Conservation (phyloP, 1,140 invertebrate species). For the Leptestheria dahalacensis region DNA sequence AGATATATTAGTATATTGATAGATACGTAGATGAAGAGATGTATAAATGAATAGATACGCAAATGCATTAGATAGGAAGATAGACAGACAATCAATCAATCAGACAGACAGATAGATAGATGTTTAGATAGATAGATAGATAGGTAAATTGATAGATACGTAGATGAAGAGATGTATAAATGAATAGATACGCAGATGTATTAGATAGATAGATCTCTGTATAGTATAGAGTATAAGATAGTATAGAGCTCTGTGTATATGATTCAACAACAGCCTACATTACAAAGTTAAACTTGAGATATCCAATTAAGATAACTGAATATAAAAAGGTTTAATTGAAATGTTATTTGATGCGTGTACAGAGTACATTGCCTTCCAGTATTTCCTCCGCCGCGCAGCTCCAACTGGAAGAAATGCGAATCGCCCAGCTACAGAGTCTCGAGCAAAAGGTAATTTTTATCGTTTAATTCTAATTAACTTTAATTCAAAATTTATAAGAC, state of each 20-base stretch:
- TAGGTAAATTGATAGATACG: too few relatives aligned
- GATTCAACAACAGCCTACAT: neutral
- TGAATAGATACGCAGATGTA: too few relatives aligned
- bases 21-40: too few relatives aligned
- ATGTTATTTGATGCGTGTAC: neutral
- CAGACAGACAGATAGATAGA: too few relatives aligned
- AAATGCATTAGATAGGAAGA: too few relatives aligned
- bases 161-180: too few relatives aligned
- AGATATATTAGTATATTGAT: too few relatives aligned
- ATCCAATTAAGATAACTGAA: neutral
- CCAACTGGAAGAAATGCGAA: slow-evolving; percentile 34
- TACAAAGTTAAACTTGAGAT: neutral
- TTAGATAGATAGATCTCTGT: too few relatives aligned
- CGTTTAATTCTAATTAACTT: neutral
- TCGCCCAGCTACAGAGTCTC: slow-evolving; percentile 54
- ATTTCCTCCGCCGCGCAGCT: neutral
- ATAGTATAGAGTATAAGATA: neutral
- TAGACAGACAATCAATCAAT: too few relatives aligned
- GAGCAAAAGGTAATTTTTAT: slow-evolving; percentile 52
- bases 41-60: too few relatives aligned
- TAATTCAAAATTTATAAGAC: neutral
- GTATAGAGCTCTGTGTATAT: neutral
- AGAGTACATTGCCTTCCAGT: slow-evolving; percentile 14
- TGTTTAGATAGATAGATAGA: too few relatives aligned
- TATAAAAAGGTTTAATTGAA: neutral